Conservation (phyloP, 2,888 invertebrate species). For the Xylophagus ater region DNA sequence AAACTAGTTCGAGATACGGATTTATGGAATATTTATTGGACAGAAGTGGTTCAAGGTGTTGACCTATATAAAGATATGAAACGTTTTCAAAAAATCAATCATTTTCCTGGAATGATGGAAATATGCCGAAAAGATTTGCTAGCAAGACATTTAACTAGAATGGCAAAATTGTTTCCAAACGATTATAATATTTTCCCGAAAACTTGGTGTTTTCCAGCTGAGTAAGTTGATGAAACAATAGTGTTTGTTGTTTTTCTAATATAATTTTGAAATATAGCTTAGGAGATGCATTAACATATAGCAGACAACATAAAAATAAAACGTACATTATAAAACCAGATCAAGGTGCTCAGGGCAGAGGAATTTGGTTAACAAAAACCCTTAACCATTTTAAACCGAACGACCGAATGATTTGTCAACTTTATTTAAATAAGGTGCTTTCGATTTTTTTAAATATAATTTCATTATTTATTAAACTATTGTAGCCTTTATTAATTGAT, state of each 20-base stretch:
- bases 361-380: constrained; percentile 75
- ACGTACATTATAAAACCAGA: constrained; percentile 88
- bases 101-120: constrained; percentile 85
- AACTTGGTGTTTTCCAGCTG: constrained; percentile 88
- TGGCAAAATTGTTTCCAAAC: constrained; percentile 76
- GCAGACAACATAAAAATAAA: constrained; percentile 56
- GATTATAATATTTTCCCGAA: constrained; percentile 89
- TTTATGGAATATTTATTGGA: constrained; percentile 87
- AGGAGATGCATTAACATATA: constrained; percentile 61
- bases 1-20: constrained; percentile 58
- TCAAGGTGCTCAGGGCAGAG: constrained; percentile 80
- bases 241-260: neutral
- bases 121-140: constrained; percentile 82
- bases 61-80: constrained; percentile 87
- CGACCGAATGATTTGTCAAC: constrained; percentile 80
- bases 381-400: constrained; percentile 67
- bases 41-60: constrained; percentile 73
- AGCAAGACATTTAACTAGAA: constrained; percentile 79
- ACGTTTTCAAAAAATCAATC: constrained; percentile 83
- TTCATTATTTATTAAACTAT: neutral
- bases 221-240: constrained; percentile 46
- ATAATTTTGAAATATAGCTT: constrained; percentile 40
- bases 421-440: constrained; percentile 52
- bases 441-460: neutral
- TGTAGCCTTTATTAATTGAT: constrained; percentile 68